phyloP scores from a whole-genome alignment of 2,113 vertebrate species.

The Rhombomys opimus region DNA sequence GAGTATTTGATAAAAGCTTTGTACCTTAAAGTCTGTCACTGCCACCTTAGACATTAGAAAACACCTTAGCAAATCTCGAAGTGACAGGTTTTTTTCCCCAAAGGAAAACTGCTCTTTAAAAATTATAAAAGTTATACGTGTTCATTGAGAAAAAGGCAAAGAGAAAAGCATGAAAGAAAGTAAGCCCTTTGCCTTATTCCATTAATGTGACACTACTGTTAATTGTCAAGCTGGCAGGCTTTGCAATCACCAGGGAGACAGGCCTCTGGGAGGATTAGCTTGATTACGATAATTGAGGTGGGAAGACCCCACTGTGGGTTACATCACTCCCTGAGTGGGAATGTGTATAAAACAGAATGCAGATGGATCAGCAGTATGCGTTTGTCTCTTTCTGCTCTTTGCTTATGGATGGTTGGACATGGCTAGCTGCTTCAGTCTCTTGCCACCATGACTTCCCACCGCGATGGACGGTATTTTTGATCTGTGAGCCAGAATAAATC shows the following conservation, averaged over 20 bases:
- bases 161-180: background rate
- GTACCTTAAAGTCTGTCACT: background rate
- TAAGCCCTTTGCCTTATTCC: background rate
- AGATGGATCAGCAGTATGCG: background rate
- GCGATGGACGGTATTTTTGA: background rate
- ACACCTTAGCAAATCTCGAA: constrained; percentile 20
- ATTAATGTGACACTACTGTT: background rate
- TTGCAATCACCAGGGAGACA: background rate
- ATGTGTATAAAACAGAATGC: too few relatives aligned
- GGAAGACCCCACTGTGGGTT: background rate
- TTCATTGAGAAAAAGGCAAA: background rate
- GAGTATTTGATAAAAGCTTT: constrained; percentile 20
- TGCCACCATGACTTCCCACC: background rate
- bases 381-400: background rate
- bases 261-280: background rate
- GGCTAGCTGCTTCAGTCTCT: background rate
- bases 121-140: background rate
- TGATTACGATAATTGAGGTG: background rate
- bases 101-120: constrained; percentile 41
- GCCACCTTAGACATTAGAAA: background rate
- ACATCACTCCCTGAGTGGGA: background rate
- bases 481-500: background rate
- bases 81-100: background rate
- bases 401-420: background rate
- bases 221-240: background rate